Conservation (phyloP, 1,140 invertebrate genomes). For the Campoletis sonorensis region DNA sequence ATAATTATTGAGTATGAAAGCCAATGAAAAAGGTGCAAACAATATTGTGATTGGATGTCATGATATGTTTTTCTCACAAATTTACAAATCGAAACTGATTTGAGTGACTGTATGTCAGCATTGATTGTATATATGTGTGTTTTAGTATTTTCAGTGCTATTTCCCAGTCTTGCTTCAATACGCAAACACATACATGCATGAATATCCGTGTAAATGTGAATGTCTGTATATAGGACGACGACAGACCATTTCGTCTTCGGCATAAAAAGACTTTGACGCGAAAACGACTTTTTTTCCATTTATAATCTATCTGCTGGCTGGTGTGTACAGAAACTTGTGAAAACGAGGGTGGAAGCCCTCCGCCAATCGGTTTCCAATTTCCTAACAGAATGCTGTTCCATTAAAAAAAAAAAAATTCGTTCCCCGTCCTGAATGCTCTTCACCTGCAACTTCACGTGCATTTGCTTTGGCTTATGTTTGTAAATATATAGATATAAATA, state of each 20-base stretch:
- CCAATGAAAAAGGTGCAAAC: no score
- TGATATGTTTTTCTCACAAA: no score
- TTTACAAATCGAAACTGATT: no score
- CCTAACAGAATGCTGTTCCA: constrained; percentile 68
- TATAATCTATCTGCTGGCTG: constrained; percentile 16
- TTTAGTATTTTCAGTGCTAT: no score
- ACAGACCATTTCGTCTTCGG: background rate
- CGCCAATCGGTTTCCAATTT: constrained; percentile 68
- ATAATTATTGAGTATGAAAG: no score
- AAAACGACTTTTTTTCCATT: constrained; percentile 5
- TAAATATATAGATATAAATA: constrained; percentile 7
- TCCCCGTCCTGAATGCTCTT: constrained; percentile 12
- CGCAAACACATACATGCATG: no score
- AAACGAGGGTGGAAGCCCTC: constrained; percentile 29
- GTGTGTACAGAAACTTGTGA: constrained; percentile 39
- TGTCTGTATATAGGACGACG: background rate
- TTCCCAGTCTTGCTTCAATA: no score
- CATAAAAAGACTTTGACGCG: background rate
- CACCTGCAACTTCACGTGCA: constrained; percentile 26
- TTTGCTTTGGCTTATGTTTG: constrained; percentile 17
- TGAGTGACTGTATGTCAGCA: no score
- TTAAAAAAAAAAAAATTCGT: constrained; percentile 66
- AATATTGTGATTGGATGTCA: no score
- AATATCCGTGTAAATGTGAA: no score
- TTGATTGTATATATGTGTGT: no score